These are phyloP conservation scores for Philereme vetulata DNA, from an alignment of 2,888 invertebrate genomes.

Conservation along the genomic window DNA sequence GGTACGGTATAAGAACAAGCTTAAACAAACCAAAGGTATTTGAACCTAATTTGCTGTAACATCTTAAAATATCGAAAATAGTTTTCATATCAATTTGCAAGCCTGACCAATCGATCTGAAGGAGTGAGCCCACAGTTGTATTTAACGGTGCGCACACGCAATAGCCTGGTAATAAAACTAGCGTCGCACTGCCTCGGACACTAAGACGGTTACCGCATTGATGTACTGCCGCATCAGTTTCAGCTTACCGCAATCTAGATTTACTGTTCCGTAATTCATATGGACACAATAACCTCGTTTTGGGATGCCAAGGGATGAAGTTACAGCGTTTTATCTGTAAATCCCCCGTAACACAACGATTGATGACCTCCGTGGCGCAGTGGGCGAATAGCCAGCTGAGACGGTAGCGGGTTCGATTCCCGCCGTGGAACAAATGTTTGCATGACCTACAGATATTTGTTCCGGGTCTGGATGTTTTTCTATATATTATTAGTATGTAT, in stretches of 20 bases:
- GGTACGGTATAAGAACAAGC: too few species aligned
- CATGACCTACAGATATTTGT: too few species aligned
- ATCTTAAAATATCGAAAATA: not conserved
- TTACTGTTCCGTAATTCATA: constrained; percentile 62
- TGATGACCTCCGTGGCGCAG: too few species aligned
- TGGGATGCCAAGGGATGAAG: constrained; percentile 17
- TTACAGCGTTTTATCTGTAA: constrained; percentile 1
- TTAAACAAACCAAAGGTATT: too few species aligned
- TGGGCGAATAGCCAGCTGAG: too few species aligned
- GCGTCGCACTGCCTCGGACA: constrained; percentile 46
- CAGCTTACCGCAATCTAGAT: constrained; percentile 64
- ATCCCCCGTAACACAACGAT: too few species aligned
- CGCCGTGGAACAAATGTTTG: too few species aligned
- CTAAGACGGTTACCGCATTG: constrained; percentile 66
- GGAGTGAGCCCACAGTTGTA: constrained; percentile 37
- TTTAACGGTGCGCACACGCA: constrained; percentile 47
- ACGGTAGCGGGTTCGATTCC: too few species aligned
- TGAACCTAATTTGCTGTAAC: too few species aligned
- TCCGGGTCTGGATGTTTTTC: too few species aligned
- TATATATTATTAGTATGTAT: too few species aligned
- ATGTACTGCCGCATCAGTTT: constrained; percentile 69
- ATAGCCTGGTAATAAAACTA: constrained; percentile 39
- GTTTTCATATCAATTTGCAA: constrained; percentile 9
- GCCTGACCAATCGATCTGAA: constrained; percentile 38
- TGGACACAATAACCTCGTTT: constrained; percentile 41